These are phyloP conservation scores for Camponotus pennsylvanicus DNA, from an alignment of 1,140 invertebrate species.

Conservation along the genomic window DNA sequence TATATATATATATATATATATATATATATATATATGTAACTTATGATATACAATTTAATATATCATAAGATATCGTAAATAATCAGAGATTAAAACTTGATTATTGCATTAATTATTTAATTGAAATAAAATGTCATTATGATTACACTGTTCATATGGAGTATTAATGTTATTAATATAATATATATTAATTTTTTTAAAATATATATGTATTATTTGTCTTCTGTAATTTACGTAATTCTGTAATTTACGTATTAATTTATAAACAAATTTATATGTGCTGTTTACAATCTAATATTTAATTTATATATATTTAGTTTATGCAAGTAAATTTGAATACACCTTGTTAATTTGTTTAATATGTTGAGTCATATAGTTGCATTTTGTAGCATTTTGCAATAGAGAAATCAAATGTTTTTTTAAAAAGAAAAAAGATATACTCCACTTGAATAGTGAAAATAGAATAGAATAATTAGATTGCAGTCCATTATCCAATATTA, in stretches of 20 bases:
- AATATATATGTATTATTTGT: conserved; percentile 1
- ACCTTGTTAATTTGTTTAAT: conserved; percentile 13
- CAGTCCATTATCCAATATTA: conserved; percentile 62
- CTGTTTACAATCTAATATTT: conserved; percentile 32
- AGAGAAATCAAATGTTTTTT: background rate
- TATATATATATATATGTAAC: too few species aligned
- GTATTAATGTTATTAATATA: conserved; percentile 28
- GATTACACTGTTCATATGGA: conserved; percentile 59
- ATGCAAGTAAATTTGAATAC: conserved; percentile 10
- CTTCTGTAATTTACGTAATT: background rate
- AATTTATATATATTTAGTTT: conserved; percentile 44
- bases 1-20: too few species aligned
- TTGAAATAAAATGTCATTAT: conserved; percentile 43
- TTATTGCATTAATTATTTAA: background rate
- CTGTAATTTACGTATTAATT: conserved; percentile 30
- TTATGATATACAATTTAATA: too few species aligned
- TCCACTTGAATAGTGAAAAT: conserved; percentile 69
- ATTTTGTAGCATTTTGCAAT: conserved; percentile 32
- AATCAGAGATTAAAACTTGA: too few species aligned
- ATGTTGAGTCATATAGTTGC: background rate
- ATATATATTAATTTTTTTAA: background rate
- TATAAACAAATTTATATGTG: conserved; percentile 29
- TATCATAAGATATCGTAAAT: too few species aligned
- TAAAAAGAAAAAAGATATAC: background rate
- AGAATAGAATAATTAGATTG: conserved; percentile 53